Evolutionary conservation across 2,797 vertebrate genomes (phyloP).

Genomic region (Parauchenoglanis ngamensis): DNA sequence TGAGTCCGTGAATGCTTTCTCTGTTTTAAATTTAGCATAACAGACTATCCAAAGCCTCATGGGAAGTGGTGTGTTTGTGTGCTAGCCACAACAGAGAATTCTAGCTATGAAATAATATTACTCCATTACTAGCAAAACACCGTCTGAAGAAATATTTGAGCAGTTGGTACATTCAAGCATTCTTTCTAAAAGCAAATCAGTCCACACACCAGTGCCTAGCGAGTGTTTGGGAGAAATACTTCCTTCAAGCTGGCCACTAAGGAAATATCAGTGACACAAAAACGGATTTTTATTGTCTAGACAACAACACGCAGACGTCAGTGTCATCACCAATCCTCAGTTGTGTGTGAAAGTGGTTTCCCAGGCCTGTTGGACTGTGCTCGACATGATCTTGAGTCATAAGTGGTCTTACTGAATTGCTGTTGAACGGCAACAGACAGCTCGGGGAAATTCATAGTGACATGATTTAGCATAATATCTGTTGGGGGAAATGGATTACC

Average conservation of each 20-base stretch:
- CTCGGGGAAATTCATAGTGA: not conserved
- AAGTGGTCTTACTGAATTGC: conserved; percentile 20
- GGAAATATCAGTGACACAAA: not conserved
- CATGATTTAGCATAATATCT: conserved; percentile 30
- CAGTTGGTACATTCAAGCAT: conserved; percentile 11
- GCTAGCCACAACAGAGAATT: conserved; percentile 9
- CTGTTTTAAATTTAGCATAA: conserved; percentile 47
- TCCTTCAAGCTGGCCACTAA: not conserved
- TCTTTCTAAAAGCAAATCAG: not conserved
- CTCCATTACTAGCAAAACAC: conserved; percentile 33
- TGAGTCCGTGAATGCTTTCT: conserved; percentile 16
- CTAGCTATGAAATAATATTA: conserved; percentile 35
- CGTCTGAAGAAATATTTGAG: conserved; percentile 17
- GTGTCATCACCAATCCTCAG: not conserved
- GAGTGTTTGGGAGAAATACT: not conserved
- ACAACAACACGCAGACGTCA: conserved; percentile 30
- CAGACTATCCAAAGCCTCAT: conserved; percentile 17
- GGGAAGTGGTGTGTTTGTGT: conserved; percentile 32
- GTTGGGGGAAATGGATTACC: conserved; percentile 21
- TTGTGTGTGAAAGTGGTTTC: conserved; percentile 36
- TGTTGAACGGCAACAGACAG: conserved; percentile 13
- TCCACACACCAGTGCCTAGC: conserved; percentile 10
- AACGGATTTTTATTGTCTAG: conserved; percentile 25
- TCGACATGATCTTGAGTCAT: not conserved
- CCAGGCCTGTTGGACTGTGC: conserved; percentile 21